Base-by-base conservation (phyloP, 2,888 invertebrate genomes). In the Pseudeuparius sepicola region DNA sequence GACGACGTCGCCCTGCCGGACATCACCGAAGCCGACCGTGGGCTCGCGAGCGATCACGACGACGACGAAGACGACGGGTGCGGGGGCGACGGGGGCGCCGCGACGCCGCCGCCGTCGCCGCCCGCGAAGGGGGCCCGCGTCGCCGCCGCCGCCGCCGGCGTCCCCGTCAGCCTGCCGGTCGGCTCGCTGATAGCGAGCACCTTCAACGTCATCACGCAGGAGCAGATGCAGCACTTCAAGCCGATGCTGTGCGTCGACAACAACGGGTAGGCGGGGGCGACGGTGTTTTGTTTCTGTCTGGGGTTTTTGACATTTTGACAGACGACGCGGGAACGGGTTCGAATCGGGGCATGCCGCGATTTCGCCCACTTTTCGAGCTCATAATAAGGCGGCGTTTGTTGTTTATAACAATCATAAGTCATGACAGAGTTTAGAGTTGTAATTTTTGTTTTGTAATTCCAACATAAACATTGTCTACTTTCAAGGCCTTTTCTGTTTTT, bases 221-320 rank as follows among this genome's bases (percentile, higher is more conserved):
- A 87, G 53, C 84, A 86, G 57, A 61, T 87, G 55, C 82, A 83
- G 52, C 79, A 85, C 59, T 82, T 85, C 56, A 84, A 86, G 57
- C 84, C 84, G 47, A 81, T 86, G 74, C 60, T 87, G 55, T 87
- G 86, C 56, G 84, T 86, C 42, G 86, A 86, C 55, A 85, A 84
- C 60, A 86, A 85, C 59, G 83, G 83, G 18, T n/a, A n/a, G n/a
- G n/a, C n/a, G n/a, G n/a, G n/a, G n/a, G n/a, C n/a, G n/a, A n/a
- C n/a, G n/a, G n/a, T n/a, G n/a, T n/a, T n/a, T n/a, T n/a, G n/a
- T n/a, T n/a, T n/a, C n/a, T n/a, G n/a, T n/a, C n/a, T n/a, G n/a
- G n/a, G n/a, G n/a, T n/a, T n/a, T n/a, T n/a, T n/a, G n/a, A n/a
- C n/a, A n/a, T n/a, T n/a, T n/a, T n/a, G n/a, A n/a, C n/a, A n/a